A percentile compares a stretch with the other conserved stretches of the same genome.
phyloP scores from a whole-genome alignment of 2,797 vertebrate species.

The Hippopotamyrus pictus region DNA sequence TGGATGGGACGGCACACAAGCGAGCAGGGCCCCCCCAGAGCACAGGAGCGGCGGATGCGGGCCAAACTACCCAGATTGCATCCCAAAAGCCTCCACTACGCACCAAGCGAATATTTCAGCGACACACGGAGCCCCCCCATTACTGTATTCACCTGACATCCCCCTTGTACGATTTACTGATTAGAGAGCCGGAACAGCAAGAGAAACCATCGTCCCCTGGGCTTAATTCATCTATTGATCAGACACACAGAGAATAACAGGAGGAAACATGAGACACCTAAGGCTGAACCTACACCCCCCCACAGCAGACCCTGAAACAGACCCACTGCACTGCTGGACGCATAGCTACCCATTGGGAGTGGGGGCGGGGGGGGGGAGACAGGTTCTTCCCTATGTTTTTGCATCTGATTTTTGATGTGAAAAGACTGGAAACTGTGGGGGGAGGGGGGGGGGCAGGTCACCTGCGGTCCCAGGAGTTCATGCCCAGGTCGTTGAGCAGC shows the following conservation, averaged over 20 bases:
- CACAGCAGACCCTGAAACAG: neutral
- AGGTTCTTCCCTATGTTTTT: neutral
- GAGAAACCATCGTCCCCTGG: neutral
- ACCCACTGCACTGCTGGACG: neutral
- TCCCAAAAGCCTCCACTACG: neutral
- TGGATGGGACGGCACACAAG: neutral
- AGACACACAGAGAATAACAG: neutral
- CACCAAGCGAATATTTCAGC: neutral
- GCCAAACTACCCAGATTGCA: neutral
- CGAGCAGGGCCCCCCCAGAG: neutral
- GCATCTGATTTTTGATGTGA: neutral
- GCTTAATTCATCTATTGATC: neutral
- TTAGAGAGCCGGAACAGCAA: neutral
- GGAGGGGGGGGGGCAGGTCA: constrained; percentile 43
- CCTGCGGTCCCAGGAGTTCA: constrained; percentile 99
- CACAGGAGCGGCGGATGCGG: neutral
- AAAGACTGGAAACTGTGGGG: neutral
- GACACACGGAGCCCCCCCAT: neutral
- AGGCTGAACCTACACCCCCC: neutral
- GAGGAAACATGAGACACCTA: neutral
- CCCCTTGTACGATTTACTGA: neutral
- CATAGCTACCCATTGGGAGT: neutral
- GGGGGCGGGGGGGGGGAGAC: neutral
- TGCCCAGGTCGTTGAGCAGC: constrained; percentile 87
- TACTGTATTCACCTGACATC: neutral